Conservation (phyloP, 1,140 invertebrate genomes). For the Drosophila nasuta region DNA sequence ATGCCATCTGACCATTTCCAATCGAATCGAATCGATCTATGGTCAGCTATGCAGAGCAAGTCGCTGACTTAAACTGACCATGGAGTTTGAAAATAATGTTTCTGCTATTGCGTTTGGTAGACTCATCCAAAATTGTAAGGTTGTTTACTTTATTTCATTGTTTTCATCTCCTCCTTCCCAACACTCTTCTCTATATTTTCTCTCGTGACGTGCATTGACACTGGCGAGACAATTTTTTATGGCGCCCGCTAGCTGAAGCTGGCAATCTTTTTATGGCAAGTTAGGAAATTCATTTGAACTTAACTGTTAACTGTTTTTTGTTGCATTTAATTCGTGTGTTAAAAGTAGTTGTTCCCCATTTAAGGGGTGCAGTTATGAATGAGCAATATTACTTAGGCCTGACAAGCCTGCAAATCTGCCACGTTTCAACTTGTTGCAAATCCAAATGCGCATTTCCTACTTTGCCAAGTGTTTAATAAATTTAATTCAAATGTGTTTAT, state of each 20-base stretch:
- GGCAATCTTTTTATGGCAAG: slow-evolving; percentile 31
- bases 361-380: slow-evolving; percentile 46
- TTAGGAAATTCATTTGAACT: slow-evolving; percentile 40
- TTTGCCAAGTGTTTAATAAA: background rate
- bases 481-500: slow-evolving; percentile 1
- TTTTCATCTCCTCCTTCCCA: background rate
- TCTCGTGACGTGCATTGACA: slow-evolving; percentile 42
- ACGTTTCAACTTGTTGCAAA: slow-evolving; percentile 23
- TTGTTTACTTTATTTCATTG: slow-evolving; percentile 21
- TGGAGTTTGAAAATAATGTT: background rate
- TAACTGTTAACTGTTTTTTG: slow-evolving; percentile 38
- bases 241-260: slow-evolving; percentile 28
- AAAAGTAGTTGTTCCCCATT: slow-evolving; percentile 33
- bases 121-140: slow-evolving; percentile 38
- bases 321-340: slow-evolving; percentile 37
- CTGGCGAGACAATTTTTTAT: slow-evolving; percentile 26
- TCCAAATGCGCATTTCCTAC: slow-evolving; percentile 41
- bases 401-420: slow-evolving; percentile 56
- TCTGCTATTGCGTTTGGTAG: slow-evolving; percentile 14
- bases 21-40: slow-evolving; percentile 14
- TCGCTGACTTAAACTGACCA: slow-evolving; percentile 37
- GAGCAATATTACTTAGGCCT: slow-evolving; percentile 38
- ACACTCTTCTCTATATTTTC: too few species aligned
- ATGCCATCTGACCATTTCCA: slow-evolving; percentile 31
- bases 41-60: slow-evolving; percentile 32